Evolutionary conservation across 2,797 vertebrate genomes (phyloP), one percentile per base, ranked within the genome.

Genomic region (Artibeus lituratus): DNA sequence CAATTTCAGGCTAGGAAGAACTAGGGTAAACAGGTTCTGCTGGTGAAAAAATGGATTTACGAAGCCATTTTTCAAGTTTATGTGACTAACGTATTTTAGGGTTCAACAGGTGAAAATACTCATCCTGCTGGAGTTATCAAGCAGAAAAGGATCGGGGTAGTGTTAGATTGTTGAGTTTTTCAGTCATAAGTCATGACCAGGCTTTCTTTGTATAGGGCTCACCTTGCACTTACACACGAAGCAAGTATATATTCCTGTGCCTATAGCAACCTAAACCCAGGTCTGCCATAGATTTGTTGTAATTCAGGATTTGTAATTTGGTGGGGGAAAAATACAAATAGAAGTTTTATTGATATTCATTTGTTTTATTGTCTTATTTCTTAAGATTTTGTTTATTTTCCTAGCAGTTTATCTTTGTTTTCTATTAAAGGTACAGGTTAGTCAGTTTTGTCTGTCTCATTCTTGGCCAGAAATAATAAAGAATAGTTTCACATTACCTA

Each of bases 261-360:
- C 42, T 26, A 55, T 42, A 6, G 47, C 72, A 91, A 4, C 18
- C 47, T 49, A 59, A 59, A 32, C 5, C 35, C 11, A 21, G 12
- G 0, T 26, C 53, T 69, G 1, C n/a, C 5, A 3, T 59, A 21
- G 26, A 51, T 92, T 84, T 65, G 29, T 85, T 57, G 10, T 80
- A 67, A 88, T 78, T 93, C 19, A 82, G 19, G 37, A 82, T 72
- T 92, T 44, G 37, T 95, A 62, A 69, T 96, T 83, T 92, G n/a
- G 19, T 73, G 44, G n/a, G 47, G 2, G 39, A 42, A 9, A 5
- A 22, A 49, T 49, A 5, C 49, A 57, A 77, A 39, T 85, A 78
- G 82, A 77, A 70, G 15, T 78, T 93, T 74, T 78, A 53, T 87
- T 91, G 9, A 84, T 78, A 87, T 14, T 69, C 42, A 57, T 81